Evolutionary conservation across 2,797 vertebrate species (phyloP), one percentile per base, ranked within the genome.

Genomic region (Notamacropus eugenii): DNA sequence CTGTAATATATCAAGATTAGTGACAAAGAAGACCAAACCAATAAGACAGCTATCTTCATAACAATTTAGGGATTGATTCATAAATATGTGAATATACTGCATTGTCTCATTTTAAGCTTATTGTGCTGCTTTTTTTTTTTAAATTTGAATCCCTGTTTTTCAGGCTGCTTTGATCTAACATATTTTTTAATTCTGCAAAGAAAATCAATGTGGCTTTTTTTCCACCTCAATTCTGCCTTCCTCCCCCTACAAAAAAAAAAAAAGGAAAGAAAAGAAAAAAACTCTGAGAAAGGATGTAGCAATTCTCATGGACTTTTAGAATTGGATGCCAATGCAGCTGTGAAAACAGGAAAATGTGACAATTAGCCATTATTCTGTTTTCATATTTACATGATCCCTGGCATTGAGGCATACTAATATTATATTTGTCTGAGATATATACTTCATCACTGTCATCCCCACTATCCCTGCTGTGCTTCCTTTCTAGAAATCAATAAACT

Each of bases 401-500:
- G 95, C 90, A 91, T 94, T 59, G n/a, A 59, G 96, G 13, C 11
- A 74, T 56, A 59, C 96, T 96, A 87, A 87, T 97, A 94, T 97
- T 96, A 95, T 90, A 82, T 95, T 94, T 96, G 93, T 96, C 93
- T 96, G 94, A 97, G 96, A 96, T 95, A 93, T 31, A 5, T 50
- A 90, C 54, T 97, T 96, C 92, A 40, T 97, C 95, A 96, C 95
- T 94, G 94, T 94, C 96, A 27, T 93, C 91, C 74, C 90, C 92
- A 67, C 62, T 16, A 87, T 95, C 74, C 74, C 90, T 93, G 29
- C 90, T 59, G 14, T 96, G 94, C 92, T 97, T 96, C 96, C 94
- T 95, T 55, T 96, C 93, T 96, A 92, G 92, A 97, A 96, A 98
- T 97, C 97, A 97, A 97, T 98, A 98, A 97, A 92, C 95, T 94